Base-by-base conservation (phyloP, 2,888 invertebrate genomes). In the Salticus scenicus region DNA sequence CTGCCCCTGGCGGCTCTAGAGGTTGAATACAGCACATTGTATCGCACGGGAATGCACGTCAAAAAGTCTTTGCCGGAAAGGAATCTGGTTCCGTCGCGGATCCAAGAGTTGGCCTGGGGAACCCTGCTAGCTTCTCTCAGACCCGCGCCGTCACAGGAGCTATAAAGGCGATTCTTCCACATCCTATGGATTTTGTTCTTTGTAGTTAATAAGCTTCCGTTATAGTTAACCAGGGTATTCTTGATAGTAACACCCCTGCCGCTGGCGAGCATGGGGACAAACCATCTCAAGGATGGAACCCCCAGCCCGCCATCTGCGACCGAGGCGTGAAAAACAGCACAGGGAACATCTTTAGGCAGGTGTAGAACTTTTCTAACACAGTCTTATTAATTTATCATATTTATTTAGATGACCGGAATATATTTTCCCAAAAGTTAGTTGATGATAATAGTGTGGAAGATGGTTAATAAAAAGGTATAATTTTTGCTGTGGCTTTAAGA, bases 401-500 rank as follows among this genome's bases (percentile, higher is more conserved):
- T 67, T 66, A 28, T 42, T 41, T 1, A 67, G 14, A 0, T 0
- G 0, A 14, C n/a, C 47, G 5, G 12, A 2, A 27, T 66, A 30
- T 12, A 47, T 2, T 66, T 42, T 66, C 0, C 17, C 47, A 2
- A 76, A 67, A 12, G 31, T 7, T 0, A 76, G 20, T 1, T 42
- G 30, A 2, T 76, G 67, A 1, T 24, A 17, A n/a, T n/a, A 28
- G 0, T 31, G 1, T 4, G 63, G 73, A 17, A 73, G 0, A n/a
- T 31, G 12, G 12, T 8, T 12, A 4, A 17, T 17, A 14, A 63
- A 14, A 4, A 73, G 1, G 30, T 57, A 73, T 5, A 30, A 1
- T 24, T 57, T 73, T n/a, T 73, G 73, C 20, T 73, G 73, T 1
- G 73, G 73, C 28, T 30, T 51, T 10, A 73, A 47, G 4, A 5